phyloP scores from a whole-genome alignment of 53 echinoderm and acorn worm species.

The Stichopus horrens region DNA sequence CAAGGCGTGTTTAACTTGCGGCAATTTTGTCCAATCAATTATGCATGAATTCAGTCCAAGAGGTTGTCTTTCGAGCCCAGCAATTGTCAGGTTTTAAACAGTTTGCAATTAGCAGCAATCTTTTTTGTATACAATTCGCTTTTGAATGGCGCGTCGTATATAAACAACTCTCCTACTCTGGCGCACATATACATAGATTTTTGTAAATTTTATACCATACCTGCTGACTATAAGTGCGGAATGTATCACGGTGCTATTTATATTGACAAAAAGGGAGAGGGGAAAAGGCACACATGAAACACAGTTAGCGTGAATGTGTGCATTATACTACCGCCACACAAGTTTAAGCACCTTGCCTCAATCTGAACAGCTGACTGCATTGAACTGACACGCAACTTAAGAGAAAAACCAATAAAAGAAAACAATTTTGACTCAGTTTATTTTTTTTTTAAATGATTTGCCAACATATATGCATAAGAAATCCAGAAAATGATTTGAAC shows the following conservation, averaged over 20 bases:
- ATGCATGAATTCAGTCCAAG: slow-evolving; percentile 5
- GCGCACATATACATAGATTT: too few relatives aligned
- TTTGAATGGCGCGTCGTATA: too few relatives aligned
- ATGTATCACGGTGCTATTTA: too few relatives aligned
- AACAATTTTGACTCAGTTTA: neutral
- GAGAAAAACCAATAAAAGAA: neutral
- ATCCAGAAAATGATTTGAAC: neutral
- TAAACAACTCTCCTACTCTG: too few relatives aligned
- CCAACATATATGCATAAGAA: neutral
- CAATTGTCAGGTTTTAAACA: neutral
- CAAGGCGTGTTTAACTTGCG: slow-evolving; percentile 35
- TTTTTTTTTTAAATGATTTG: neutral
- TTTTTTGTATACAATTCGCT: too few relatives aligned
- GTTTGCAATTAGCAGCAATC: neutral
- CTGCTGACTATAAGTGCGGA: too few relatives aligned
- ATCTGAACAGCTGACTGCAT: neutral
- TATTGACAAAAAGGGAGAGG: too few relatives aligned
- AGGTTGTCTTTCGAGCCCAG: neutral
- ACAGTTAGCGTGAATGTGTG: too few relatives aligned
- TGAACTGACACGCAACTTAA: neutral
- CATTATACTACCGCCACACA: too few relatives aligned
- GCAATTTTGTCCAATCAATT: slow-evolving; percentile 37
- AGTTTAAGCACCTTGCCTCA: too few relatives aligned
- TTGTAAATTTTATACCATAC: too few relatives aligned
- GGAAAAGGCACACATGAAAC: too few relatives aligned